Conservation (phyloP, 2,113 vertebrate species). For the Pomatorhinus ruficollis region DNA sequence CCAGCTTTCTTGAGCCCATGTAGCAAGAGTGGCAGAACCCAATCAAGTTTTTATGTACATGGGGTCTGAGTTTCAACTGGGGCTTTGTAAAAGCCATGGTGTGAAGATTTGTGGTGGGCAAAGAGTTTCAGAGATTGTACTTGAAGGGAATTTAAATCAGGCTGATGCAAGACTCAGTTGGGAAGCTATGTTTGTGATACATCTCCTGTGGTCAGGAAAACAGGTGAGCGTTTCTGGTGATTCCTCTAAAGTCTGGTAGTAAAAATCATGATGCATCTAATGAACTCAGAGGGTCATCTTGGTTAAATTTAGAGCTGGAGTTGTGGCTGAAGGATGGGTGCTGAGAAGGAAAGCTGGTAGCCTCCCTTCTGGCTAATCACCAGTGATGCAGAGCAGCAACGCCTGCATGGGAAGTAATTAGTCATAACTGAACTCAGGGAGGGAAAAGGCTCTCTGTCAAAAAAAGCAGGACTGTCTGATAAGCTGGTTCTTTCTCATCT, state of each 20-base stretch:
- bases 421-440: background rate
- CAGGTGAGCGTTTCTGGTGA: rapidly evolving
- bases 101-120: background rate
- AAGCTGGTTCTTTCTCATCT: background rate
- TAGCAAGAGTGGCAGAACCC: background rate
- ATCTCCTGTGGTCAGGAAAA: background rate
- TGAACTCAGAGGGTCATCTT: background rate
- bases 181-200: background rate
- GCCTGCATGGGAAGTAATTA: conserved; percentile 8
- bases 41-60: background rate
- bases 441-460: background rate
- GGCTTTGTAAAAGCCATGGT: background rate
- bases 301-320: conserved; percentile 15
- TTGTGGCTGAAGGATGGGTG: background rate
- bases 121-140: background rate
- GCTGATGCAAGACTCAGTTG: background rate
- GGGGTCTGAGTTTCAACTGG: background rate
- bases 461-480: background rate
- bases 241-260: background rate
- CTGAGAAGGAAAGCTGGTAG: background rate
- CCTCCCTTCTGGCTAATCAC: background rate
- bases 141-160: background rate
- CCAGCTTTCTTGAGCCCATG: background rate
- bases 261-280: background rate
- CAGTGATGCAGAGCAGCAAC: background rate